Evolutionary conservation across 2,113 vertebrate species (phyloP), one percentile per base, ranked within the genome.

Genomic region (Apus apus): DNA sequence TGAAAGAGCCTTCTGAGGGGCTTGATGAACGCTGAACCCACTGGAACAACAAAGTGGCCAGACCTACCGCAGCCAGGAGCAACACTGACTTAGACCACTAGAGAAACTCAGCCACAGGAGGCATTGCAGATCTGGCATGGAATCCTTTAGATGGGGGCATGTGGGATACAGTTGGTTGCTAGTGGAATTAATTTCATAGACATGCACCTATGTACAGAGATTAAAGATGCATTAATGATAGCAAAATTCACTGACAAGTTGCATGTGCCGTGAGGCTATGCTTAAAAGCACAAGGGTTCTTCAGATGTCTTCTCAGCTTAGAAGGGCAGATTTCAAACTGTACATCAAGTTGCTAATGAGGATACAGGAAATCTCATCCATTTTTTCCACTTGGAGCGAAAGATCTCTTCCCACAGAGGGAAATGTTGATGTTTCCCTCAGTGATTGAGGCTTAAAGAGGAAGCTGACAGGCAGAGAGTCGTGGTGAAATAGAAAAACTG

Each of bases 331-430:
- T 84, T 94, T 86, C 83, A 85, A 75, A 72, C 61, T 0, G 0
- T 34, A 40, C 57, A 48, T 68, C 53, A 58, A 89, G 50, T 18
- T 38, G 62, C 85, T 96, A 90, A 90, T 86, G 85, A 97, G 92
- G 88, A 86, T 85, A 78, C 92, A 94, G 96, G 92, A 96, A 95
- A 92, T 85, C 85, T 97, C 85, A 72, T 86, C 96, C 57, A 15
- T 88, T 85, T 96, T 94, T 93, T 93, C 88, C 94, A 84, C 82
- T 95, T 45, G 80, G 84, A 95, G 93, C 68, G 89, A 94, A 96
- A 89, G 58, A 86, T 92, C 79, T 95, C 70, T 93, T 87, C 68
- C 76, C 76, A 84, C 92, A 79, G 79, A 94, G 92, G 83, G 68
- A 94, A 94, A 90, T 54, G 83, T 65, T 87, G 88, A 87, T 90